These are phyloP conservation scores for Molorchus minor DNA, from an alignment of 2,888 invertebrate genomes.

Conservation along the genomic window DNA sequence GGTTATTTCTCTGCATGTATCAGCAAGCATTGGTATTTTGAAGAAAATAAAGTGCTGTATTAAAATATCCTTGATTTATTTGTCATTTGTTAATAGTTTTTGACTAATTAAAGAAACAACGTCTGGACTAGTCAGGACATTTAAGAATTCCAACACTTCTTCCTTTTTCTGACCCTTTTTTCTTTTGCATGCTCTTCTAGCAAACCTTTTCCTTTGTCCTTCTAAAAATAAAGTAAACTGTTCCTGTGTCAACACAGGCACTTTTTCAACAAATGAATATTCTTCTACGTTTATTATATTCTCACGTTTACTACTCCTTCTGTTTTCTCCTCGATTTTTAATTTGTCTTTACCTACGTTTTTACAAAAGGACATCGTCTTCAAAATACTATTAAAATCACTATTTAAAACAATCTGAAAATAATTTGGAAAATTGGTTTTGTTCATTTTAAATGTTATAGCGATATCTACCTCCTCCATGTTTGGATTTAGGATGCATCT, in stretches of 20 bases:
- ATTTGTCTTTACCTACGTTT: slow-evolving; percentile 27
- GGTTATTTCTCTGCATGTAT: no score
- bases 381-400: slow-evolving; percentile 27
- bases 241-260: slow-evolving; percentile 39
- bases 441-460: not conserved
- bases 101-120: slow-evolving; percentile 65
- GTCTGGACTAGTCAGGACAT: slow-evolving; percentile 72
- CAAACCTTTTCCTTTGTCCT: slow-evolving; percentile 48
- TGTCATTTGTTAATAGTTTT: slow-evolving; percentile 49
- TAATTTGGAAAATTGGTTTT: slow-evolving; percentile 2
- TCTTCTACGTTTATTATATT: slow-evolving; percentile 26
- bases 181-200: no score
- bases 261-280: slow-evolving; percentile 38
- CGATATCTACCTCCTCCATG: slow-evolving; percentile 63
- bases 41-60: not conserved
- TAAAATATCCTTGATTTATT: slow-evolving; percentile 8
- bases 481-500: slow-evolving; percentile 73
- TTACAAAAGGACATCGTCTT: slow-evolving; percentile 37
- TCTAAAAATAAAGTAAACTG: slow-evolving; percentile 48
- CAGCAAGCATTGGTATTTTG: not conserved
- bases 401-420: slow-evolving; percentile 38
- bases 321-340: not conserved
- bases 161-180: slow-evolving; percentile 13
- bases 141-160: slow-evolving; percentile 64
- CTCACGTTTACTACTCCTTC: not conserved